These are phyloP conservation scores for Gallinago jamesoni DNA, from an alignment of 2,113 vertebrate species.

Conservation along the genomic window DNA sequence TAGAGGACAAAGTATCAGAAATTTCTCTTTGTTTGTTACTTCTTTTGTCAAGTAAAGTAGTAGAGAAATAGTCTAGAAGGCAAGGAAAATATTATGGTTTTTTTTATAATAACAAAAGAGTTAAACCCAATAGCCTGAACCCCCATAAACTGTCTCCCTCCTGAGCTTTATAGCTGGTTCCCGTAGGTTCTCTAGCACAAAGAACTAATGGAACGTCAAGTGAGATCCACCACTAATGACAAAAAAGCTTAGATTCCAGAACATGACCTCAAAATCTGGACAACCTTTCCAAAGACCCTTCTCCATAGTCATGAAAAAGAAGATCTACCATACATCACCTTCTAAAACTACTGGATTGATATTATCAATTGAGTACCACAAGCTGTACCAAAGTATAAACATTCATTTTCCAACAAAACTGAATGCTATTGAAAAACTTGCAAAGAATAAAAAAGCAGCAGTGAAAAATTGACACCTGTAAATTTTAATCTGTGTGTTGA, in stretches of 20 bases:
- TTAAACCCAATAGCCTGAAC: not conserved
- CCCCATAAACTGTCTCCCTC: not conserved
- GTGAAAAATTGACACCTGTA: not conserved
- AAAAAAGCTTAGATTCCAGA: not conserved
- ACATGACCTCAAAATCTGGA: not conserved
- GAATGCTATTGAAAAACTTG: not conserved
- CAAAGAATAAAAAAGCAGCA: not conserved
- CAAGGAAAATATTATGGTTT: not conserved
- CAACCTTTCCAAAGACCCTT: not conserved
- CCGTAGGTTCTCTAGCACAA: not conserved
- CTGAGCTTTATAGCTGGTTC: not conserved
- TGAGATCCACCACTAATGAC: not conserved
- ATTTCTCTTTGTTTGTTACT: conserved; percentile 74
- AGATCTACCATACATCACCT: not conserved
- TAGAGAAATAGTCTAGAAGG: conserved; percentile 85
- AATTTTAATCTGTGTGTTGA: not conserved
- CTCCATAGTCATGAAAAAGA: not conserved
- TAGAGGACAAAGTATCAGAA: conserved; percentile 89
- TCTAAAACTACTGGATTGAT: not conserved
- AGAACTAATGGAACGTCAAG: not conserved
- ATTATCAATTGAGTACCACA: not conserved
- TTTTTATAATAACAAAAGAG: not conserved
- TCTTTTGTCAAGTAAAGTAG: conserved; percentile 82
- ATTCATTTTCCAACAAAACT: not conserved
- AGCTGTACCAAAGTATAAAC: not conserved